Base-by-base conservation (phyloP, 1,140 invertebrate genomes). In the Zaprionus nigranus region DNA sequence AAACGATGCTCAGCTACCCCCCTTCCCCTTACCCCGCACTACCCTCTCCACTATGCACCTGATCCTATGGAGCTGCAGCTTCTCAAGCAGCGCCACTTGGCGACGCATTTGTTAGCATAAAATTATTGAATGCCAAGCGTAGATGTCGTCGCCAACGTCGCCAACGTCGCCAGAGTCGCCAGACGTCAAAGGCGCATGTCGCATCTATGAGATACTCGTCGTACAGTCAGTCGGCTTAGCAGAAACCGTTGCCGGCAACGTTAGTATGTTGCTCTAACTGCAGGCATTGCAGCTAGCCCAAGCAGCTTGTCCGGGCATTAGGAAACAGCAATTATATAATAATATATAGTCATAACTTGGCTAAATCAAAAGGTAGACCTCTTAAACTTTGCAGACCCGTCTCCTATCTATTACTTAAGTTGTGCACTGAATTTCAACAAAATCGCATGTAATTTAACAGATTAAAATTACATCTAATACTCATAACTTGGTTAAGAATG, bases 101-200 rank as follows among this genome's bases (percentile, higher is more conserved):
- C 82, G 79, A 75, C 79, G 85, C 81, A 91, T 92, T 92, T 85
- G 87, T 92, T 92, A 92, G 82, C 91, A 92, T 92, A 92, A 92
- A 88, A 92, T 92, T 92, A 92, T 92, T 92, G 87, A 87, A 91
- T 85, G 90, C 82, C 81, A 83, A 51, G 68, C 61, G 58, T 74
- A 87, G 83, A 81, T 85, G 75, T 62, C 78, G 78, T 62, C 40
- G 40, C 40, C n/a, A 46, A 17, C 78, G 78, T 62, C 40, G 40
- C 40, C n/a, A 17, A 17, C 83, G 80, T 60, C 81, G 78, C 65
- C 84, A 79, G 61, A 71, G 61, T 71, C 64, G 78, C 46, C 74
- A 72, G 67, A 70, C 70, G 69, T 76, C 69, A 73, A 49, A 70
- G 65, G 38, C 75, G 75, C 75, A 77, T 73, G 58, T 77, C 75